phyloP scores from a whole-genome alignment of 2,888 invertebrate species.

The Gymnosoma rotundatum region DNA sequence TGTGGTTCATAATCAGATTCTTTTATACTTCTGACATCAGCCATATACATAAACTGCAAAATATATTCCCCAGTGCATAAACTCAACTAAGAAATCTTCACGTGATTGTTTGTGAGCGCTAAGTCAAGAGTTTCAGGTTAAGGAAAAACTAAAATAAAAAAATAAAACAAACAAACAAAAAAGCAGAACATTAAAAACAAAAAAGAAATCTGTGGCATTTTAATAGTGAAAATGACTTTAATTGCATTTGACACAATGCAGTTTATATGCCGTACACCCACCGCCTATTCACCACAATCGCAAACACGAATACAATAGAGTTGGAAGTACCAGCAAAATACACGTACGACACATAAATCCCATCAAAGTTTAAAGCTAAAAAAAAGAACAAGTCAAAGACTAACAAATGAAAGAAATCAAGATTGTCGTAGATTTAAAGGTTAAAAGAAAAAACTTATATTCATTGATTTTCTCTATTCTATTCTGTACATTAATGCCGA shows the following conservation, averaged over 20 bases:
- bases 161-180: too few species aligned
- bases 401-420: conserved; percentile 57
- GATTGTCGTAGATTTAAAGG: conserved; percentile 56
- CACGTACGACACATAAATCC: conserved; percentile 25
- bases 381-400: conserved; percentile 11
- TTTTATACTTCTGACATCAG: too few species aligned
- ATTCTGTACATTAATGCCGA: conserved; percentile 56
- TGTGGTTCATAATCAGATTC: too few species aligned
- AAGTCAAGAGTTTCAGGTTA: not conserved
- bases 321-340: not conserved
- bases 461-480: conserved; percentile 27
- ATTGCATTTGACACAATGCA: conserved; percentile 63
- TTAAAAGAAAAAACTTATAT: conserved; percentile 43
- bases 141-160: not conserved
- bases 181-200: not conserved
- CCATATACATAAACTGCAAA: too few species aligned
- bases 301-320: not conserved
- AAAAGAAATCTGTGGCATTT: conserved; percentile 45
- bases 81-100: not conserved
- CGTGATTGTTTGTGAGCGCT: not conserved
- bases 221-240: conserved; percentile 50
- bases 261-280: conserved; percentile 28
- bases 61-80: too few species aligned
- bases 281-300: not conserved
- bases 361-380: conserved; percentile 34